Percentiles rank a stretch among this genome's conserved stretches.
Evolutionary conservation across 2,888 invertebrate genomes (phyloP).

Genomic region (Leptopterna dolabrata): DNA sequence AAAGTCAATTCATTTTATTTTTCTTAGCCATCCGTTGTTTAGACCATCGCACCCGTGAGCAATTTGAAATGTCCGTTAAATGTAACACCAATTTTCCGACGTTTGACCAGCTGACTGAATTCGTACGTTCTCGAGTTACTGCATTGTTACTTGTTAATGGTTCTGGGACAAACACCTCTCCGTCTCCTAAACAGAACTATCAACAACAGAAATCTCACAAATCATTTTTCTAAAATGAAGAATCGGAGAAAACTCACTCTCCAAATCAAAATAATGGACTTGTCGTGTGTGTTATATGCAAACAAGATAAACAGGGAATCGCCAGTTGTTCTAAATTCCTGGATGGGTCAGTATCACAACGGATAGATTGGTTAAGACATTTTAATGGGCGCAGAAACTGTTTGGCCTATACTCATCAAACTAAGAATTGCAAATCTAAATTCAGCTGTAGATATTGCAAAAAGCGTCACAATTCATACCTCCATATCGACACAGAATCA

Average conservation of each 20-base stretch:
- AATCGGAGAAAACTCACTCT: neutral
- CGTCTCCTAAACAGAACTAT: neutral
- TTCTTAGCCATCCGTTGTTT: constrained; percentile 13
- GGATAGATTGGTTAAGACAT: neutral
- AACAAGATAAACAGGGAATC: neutral
- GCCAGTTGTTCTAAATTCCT: neutral
- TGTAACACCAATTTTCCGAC: neutral
- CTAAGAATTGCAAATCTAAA: neutral
- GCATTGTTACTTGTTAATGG: neutral
- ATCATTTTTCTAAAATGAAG: neutral
- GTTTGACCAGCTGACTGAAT: neutral
- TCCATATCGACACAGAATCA: neutral
- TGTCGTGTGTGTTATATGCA: neutral
- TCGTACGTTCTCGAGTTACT: neutral
- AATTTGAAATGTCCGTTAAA: neutral
- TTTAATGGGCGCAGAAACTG: constrained; percentile 3
- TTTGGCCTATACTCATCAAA: neutral
- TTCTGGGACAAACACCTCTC: neutral
- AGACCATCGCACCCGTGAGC: constrained; percentile 9
- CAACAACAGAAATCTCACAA: neutral
- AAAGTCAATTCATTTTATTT: constrained; percentile 9
- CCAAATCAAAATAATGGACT: neutral
- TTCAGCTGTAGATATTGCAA: neutral
- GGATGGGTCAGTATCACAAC: neutral
- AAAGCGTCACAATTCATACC: neutral